These are phyloP conservation scores for Steromphala cineraria DNA, from an alignment of 2,888 invertebrate genomes.

Conservation along the genomic window DNA sequence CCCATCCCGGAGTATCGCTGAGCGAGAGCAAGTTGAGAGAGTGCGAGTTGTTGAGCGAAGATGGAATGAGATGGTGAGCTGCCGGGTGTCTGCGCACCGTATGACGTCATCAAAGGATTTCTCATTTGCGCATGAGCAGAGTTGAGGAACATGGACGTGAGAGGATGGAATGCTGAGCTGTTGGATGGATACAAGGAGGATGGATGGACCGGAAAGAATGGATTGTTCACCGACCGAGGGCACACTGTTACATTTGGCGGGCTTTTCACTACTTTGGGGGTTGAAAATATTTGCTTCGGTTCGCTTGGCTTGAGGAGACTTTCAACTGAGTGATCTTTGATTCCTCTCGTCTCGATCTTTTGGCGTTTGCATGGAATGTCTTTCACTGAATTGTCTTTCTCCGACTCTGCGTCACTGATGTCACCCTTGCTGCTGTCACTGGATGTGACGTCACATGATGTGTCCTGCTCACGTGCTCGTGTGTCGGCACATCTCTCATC, in stretches of 20 bases:
- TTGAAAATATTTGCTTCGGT: neutral
- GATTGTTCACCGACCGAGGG: conserved; percentile 90
- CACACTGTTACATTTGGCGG: conserved; percentile 90
- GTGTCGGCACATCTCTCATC: conserved; percentile 6
- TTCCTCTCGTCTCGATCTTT: conserved; percentile 5
- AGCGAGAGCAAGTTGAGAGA: conserved; percentile 20
- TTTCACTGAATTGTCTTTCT: neutral
- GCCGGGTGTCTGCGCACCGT: neutral
- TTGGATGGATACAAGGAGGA: conserved; percentile 28
- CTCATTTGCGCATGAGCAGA: conserved; percentile 13
- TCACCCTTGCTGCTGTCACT: neutral
- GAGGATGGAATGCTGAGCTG: conserved; percentile 39
- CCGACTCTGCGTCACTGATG: conserved; percentile 11
- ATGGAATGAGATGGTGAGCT: conserved; percentile 12
- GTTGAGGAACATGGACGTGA: conserved; percentile 39
- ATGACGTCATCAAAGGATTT: conserved; percentile 13
- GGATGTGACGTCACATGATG: neutral
- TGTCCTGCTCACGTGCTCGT: neutral
- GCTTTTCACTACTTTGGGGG: conserved; percentile 36
- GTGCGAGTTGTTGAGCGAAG: conserved; percentile 10
- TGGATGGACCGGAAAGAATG: conserved; percentile 83
- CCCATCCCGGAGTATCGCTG: conserved; percentile 20
- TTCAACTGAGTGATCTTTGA: conserved; percentile 11
- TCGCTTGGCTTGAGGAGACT: conserved; percentile 6
- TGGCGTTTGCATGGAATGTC: conserved; percentile 17